Percentiles rank a stretch among this genome's conserved stretches.
These are phyloP conservation scores for Brachylomia viminalis DNA, from an alignment of 2,888 invertebrate genomes.

Conservation along the genomic window DNA sequence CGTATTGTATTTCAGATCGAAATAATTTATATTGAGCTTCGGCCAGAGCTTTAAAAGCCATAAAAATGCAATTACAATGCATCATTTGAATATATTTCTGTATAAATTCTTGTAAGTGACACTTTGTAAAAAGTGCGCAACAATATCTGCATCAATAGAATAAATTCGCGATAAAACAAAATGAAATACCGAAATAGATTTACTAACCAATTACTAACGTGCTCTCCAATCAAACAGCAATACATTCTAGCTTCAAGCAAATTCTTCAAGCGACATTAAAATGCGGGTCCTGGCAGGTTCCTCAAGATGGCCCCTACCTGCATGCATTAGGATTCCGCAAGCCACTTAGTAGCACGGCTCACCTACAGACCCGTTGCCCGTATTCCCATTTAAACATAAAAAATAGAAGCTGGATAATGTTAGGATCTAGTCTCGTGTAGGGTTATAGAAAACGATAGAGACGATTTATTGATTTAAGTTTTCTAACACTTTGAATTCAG, in stretches of 20 bases:
- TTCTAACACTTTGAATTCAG: not conserved
- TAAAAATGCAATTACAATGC: slow-evolving; percentile 50
- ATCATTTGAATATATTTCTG: slow-evolving; percentile 42
- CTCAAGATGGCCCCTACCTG: slow-evolving; percentile 79
- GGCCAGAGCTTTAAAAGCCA: slow-evolving; percentile 17
- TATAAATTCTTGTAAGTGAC: slow-evolving; percentile 39
- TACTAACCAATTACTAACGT: slow-evolving; percentile 61
- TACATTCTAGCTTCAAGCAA: slow-evolving; percentile 58
- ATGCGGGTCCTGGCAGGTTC: slow-evolving; percentile 71
- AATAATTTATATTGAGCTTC: slow-evolving; percentile 1
- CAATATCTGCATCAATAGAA: slow-evolving; percentile 49
- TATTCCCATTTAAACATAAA: slow-evolving; percentile 88
- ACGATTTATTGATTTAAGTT: slow-evolving; percentile 37
- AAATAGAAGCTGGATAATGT: slow-evolving; percentile 87
- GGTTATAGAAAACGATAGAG: slow-evolving; percentile 74
- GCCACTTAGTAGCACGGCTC: slow-evolving; percentile 81
- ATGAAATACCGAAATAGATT: slow-evolving; percentile 60
- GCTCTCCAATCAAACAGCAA: slow-evolving; percentile 63
- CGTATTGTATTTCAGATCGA: slow-evolving; percentile 26
- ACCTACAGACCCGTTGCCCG: slow-evolving; percentile 91
- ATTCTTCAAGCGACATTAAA: slow-evolving; percentile 68
- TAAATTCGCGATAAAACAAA: slow-evolving; percentile 63
- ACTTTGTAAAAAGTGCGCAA: slow-evolving; percentile 36
- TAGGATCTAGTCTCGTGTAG: slow-evolving; percentile 82
- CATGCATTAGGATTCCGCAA: slow-evolving; percentile 87